phyloP scores from a whole-genome alignment of 2,113 vertebrate species.

The Verasper variegatus region DNA sequence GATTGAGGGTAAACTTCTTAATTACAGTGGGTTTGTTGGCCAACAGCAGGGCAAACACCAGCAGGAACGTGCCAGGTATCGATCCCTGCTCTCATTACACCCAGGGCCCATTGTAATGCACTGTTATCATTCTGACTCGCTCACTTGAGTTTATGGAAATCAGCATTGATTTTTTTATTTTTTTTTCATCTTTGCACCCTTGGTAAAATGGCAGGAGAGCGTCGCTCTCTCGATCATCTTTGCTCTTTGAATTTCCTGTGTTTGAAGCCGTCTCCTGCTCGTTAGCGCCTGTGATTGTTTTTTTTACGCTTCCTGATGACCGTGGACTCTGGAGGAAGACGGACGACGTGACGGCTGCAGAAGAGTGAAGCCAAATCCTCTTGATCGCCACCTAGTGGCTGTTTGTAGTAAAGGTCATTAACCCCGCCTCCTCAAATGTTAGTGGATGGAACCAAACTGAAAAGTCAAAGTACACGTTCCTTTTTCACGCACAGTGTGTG shows the following conservation, averaged over 20 bases:
- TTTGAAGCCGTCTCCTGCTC: slow-evolving; percentile 24
- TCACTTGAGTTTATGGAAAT: slow-evolving; percentile 71
- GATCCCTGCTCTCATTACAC: slow-evolving; percentile 72
- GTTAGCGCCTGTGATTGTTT: slow-evolving; percentile 46
- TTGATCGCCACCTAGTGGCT: too few relatives aligned
- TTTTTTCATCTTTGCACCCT: not conserved
- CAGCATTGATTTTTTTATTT: slow-evolving; percentile 69
- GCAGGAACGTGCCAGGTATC: slow-evolving; percentile 67
- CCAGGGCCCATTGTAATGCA: slow-evolving; percentile 61
- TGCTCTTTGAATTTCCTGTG: slow-evolving; percentile 43
- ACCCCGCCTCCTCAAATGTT: too few relatives aligned
- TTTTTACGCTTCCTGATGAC: not conserved
- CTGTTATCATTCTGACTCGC: slow-evolving; percentile 68
- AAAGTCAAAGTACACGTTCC: too few relatives aligned
- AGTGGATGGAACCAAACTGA: too few relatives aligned
- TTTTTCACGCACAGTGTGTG: too few relatives aligned
- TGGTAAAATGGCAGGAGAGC: slow-evolving; percentile 24
- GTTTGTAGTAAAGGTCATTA: too few relatives aligned
- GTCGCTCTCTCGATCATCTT: slow-evolving; percentile 67
- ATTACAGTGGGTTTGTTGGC: slow-evolving; percentile 74
- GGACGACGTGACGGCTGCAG: too few relatives aligned
- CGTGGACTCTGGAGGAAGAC: too few relatives aligned
- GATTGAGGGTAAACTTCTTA: slow-evolving; percentile 65
- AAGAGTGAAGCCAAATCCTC: too few relatives aligned
- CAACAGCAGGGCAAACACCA: slow-evolving; percentile 15